These are phyloP conservation scores for Epizoanthus rinbou DNA, from an alignment of 92 coral and sea anemone genomes.

Conservation along the genomic window DNA sequence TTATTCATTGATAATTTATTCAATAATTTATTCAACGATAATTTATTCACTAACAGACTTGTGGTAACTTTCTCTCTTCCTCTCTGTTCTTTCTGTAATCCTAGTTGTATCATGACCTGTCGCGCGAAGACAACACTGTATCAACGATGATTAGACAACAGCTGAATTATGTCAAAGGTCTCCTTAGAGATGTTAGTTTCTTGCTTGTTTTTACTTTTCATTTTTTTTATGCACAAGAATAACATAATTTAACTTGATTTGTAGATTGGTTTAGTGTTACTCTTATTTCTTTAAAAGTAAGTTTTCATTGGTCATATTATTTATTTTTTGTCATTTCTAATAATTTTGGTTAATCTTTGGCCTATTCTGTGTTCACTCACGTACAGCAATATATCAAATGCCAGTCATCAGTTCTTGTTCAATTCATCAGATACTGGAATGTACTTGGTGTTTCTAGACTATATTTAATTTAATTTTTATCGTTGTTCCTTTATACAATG, in stretches of 20 bases:
- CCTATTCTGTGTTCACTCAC: no score
- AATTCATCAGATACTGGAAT: no score
- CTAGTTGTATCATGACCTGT: conserved; percentile 39
- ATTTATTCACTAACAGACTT: conserved; percentile 38
- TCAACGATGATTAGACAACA: conserved; percentile 75
- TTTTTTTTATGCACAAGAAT: not conserved
- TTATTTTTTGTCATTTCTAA: no score
- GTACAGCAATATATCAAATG: not conserved
- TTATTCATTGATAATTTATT: conserved; percentile 24
- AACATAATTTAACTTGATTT: no score
- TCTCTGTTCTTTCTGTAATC: conserved; percentile 21
- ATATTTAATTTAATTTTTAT: no score
- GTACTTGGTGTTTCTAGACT: no score
- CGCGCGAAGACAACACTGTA: conserved; percentile 65
- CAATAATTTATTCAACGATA: conserved; percentile 32
- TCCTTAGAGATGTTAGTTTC: conserved; percentile 86
- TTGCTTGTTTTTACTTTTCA: not conserved
- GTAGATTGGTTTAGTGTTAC: no score
- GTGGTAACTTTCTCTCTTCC: conserved; percentile 3
- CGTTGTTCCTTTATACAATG: no score
- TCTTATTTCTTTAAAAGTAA: no score
- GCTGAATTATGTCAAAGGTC: conserved; percentile 82
- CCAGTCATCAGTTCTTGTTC: no score
- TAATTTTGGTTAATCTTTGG: no score
- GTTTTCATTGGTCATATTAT: no score